A percentile compares a stretch with the other conserved stretches of the same genome.
These are phyloP conservation scores for Psilopogon haemacephalus DNA, from an alignment of 2,113 vertebrate genomes.

Conservation along the genomic window DNA sequence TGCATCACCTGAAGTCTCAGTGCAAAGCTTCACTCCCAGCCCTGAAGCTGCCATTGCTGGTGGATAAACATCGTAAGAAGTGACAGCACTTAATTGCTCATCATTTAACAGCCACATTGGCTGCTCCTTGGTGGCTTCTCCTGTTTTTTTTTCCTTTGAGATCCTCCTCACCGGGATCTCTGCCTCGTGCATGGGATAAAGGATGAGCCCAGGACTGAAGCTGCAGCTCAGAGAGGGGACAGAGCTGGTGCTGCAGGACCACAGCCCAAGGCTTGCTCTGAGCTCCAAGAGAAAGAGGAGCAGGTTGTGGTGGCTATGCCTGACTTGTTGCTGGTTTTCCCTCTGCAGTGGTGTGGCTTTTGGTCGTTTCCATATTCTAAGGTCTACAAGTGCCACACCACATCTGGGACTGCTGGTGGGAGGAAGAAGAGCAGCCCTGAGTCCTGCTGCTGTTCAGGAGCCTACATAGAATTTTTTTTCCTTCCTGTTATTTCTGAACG, in stretches of 20 bases:
- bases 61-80: background rate
- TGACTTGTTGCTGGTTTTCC: background rate
- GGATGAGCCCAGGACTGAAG: background rate
- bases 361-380: fast-evolving
- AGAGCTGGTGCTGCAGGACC: background rate
- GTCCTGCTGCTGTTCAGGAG: background rate
- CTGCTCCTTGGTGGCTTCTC: background rate
- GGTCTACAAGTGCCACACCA: fast-evolving
- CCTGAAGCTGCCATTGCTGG: background rate
- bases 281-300: background rate
- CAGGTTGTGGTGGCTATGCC: background rate
- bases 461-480: background rate
- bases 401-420: background rate
- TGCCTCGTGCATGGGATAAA: fast-evolving
- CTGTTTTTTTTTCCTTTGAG: background rate
- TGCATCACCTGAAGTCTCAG: fast-evolving
- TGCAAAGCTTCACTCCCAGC: background rate
- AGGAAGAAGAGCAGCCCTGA: background rate
- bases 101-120: background rate
- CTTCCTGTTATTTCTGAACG: background rate
- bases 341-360: fast-evolving
- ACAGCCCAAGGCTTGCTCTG: background rate
- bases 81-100: background rate
- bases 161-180: fast-evolving
- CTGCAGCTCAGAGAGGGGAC: background rate